Evolutionary conservation across 2,113 vertebrate species (phyloP), one percentile per base, ranked within the genome.

Genomic region (Chloropsis cyanopogon): DNA sequence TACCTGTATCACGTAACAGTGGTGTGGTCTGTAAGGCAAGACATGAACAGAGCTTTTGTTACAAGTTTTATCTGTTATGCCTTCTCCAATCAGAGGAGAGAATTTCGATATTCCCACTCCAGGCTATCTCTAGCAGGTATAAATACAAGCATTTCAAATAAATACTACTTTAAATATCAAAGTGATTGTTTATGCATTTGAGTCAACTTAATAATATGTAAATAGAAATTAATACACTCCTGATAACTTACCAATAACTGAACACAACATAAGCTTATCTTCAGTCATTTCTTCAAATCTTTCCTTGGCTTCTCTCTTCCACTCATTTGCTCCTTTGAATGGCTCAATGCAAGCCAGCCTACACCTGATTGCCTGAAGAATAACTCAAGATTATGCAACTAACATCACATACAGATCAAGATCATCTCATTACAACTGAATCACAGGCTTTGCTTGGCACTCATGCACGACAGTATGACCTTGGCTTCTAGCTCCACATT

Each of bases 301-400:
- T 87, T 97, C 57, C 42, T 96, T 98, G 93, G 98, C 98, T 83
- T 97, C 76, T 49, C 94, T 96, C 42, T 93, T 98, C 99, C 99
- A 99, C 7, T 92, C 95, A 20, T 81, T 53, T 93, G 94, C 94
- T 60, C 69, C 96, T 75, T 97, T 88, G 50, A 77, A 91, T 84
- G 98, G 98, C 92, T 97, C 92, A 91, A 99, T 97, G 71, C 96
- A 97, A 54, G 98, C 98, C 96, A 99, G 96, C 78, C 97, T 98
- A 97, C 99, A 99, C 86, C 96, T 97, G 82, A 99, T 96, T 25
- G 98, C 99, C 99, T 99, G 42, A 90, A 80, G 60, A 84, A 31
- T 44, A 94, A 83, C 35, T 53, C 57, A 95, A 44, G 82, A 95
- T 82, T 69, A 96, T n/a, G 22, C 76, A 81, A 29, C 10, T 18